Evolutionary conservation across 2,797 vertebrate species (phyloP).

Genomic region (Botia kubotai): DNA sequence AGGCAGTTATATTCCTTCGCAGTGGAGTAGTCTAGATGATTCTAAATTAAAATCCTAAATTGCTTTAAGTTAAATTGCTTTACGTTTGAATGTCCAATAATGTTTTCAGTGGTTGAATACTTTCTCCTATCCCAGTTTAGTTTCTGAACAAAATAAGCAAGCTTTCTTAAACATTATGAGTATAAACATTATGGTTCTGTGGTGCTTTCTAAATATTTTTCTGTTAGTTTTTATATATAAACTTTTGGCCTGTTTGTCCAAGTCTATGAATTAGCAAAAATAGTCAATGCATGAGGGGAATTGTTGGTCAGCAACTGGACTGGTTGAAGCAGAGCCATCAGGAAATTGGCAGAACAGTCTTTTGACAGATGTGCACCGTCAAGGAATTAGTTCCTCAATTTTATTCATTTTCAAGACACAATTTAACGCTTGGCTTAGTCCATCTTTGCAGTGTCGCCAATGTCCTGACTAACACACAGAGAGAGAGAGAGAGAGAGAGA

Average conservation of each 20-base stretch:
- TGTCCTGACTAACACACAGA: not conserved
- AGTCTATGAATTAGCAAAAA: not conserved
- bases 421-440: constrained; percentile 82
- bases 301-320: constrained; percentile 56
- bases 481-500: not conserved
- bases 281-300: not conserved
- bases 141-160: too few relatives aligned
- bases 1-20: too few relatives aligned
- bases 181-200: too few relatives aligned
- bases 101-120: too few relatives aligned
- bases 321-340: constrained; percentile 17
- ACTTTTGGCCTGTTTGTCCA: not conserved
- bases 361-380: constrained; percentile 72
- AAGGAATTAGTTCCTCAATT: constrained; percentile 80
- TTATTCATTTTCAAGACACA: constrained; percentile 83
- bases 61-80: too few relatives aligned
- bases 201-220: too few relatives aligned
- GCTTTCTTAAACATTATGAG: too few relatives aligned
- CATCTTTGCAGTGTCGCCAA: constrained; percentile 74
- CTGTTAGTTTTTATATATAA: not conserved
- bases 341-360: constrained; percentile 29
- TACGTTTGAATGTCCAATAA: too few relatives aligned
- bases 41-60: too few relatives aligned
- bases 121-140: too few relatives aligned
- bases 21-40: too few relatives aligned